Evolutionary conservation across 2,888 invertebrate genomes (phyloP), one percentile per base, ranked within the genome.

Genomic region (Diploptera punctata): DNA sequence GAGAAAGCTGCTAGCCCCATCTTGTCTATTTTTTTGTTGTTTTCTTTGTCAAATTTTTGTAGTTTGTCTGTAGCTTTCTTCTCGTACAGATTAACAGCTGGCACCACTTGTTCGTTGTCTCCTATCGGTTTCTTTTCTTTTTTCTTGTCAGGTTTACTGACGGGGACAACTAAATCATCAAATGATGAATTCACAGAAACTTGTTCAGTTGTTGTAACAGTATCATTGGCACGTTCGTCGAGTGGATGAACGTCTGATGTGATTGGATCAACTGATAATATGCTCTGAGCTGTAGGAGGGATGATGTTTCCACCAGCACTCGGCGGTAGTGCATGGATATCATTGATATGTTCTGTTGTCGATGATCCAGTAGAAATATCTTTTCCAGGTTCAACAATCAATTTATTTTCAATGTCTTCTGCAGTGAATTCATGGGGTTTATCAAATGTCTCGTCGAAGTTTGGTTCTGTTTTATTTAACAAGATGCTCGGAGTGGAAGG

Each of bases 391-490:
- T 70, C 62, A 9, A 33, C 62, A 7, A 61, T 21, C 21, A 70
- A 65, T 29, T 69, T 72, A 43, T 72, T 72, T 38, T 69, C 72
- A 21, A 69, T 21, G 29, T 72, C 72, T 44, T 72, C 72, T 31
- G 24, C 60, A 5, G 68, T 26, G 31, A 69, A 69, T 16, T 26
- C 62, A 18, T 54, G 70, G 24, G 52, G 62, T 1, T 70, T 47
- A n/a, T 62, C 52, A 70, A 65, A 65, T 10, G 24, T 54, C 1
- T 54, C 54, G 26, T 0, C 5, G 13, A 1, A 7, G 10, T 33
- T 33, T 33, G 33, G 5, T 33, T 33, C 33, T 10, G 33, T 33
- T 33, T 5, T 33, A 33, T 33, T 33, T 5, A 33, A 7, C 33
- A 7, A 5, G 10, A 10, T 7, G 10, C 10, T 5, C 10, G 33